These are phyloP conservation scores for Enteromius treurensis DNA, from an alignment of 2,797 vertebrate species.

Conservation along the genomic window DNA sequence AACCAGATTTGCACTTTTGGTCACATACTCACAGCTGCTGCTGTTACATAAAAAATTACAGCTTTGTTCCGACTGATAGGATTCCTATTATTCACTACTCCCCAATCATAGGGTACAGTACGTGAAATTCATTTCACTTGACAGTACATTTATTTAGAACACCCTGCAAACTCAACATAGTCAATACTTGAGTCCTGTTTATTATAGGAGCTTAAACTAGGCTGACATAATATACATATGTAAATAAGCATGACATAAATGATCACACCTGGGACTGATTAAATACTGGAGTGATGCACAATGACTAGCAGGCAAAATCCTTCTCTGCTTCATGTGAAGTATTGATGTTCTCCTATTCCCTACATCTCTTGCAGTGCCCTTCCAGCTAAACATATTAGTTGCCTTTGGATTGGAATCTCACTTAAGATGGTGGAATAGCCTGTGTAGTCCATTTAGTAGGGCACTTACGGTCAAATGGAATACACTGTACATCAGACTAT, in stretches of 20 bases:
- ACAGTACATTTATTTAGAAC: not conserved
- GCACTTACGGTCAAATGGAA: not conserved
- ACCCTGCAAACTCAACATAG: not conserved
- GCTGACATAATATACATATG: not conserved
- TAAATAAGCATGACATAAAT: not conserved
- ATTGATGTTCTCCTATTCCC: not conserved
- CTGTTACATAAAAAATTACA: conserved; percentile 6
- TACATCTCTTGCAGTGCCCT: not conserved
- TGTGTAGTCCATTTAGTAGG: not conserved
- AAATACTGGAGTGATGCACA: not conserved
- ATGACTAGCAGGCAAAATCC: not conserved
- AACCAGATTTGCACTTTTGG: not conserved
- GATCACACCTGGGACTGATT: not conserved
- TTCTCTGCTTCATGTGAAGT: not conserved
- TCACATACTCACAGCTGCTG: not conserved
- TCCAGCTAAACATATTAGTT: not conserved
- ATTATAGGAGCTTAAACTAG: not conserved
- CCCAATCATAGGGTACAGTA: not conserved
- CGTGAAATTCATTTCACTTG: not conserved
- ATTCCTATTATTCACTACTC: not conserved
- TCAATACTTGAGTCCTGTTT: not conserved
- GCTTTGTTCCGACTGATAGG: not conserved
- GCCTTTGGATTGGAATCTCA: not conserved
- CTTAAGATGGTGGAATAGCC: not conserved
- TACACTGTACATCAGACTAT: not conserved